Conservation (phyloP, 2,888 invertebrate species). For the Phanerotoma sp. region DNA sequence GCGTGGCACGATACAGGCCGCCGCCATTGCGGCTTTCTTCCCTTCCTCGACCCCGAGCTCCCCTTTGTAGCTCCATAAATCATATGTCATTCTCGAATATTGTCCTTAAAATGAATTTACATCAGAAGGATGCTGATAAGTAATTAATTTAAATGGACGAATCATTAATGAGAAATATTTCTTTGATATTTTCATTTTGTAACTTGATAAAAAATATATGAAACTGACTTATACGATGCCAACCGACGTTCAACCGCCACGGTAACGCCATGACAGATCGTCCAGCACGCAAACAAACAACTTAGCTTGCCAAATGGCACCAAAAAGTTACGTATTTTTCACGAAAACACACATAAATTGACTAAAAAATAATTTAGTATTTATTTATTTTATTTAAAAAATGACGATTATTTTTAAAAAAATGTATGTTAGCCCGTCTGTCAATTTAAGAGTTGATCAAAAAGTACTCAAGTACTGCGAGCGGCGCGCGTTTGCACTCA, state of each 20-base stretch:
- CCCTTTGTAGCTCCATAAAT: conserved; percentile 24
- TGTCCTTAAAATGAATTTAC: background rate
- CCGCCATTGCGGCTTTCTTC: conserved; percentile 45
- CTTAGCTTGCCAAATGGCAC: conserved; percentile 39
- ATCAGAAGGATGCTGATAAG: background rate
- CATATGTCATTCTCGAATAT: conserved; percentile 17
- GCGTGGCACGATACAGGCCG: conserved; percentile 51
- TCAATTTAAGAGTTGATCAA: conserved; percentile 9
- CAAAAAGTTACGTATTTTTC: background rate
- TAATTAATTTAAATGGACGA: background rate
- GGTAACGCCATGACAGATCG: conserved; percentile 54
- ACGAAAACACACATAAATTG: background rate
- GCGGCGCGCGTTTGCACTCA: conserved; percentile 10
- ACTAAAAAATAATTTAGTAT: background rate
- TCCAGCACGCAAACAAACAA: conserved; percentile 49
- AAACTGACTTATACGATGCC: background rate
- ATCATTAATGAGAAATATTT: background rate
- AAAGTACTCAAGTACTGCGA: conserved; percentile 8
- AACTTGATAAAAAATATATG: background rate
- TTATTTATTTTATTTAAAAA: background rate
- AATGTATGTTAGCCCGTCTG: background rate
- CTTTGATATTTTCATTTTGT: background rate
- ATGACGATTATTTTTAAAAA: background rate
- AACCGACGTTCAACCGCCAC: conserved; percentile 15
- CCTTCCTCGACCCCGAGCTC: conserved; percentile 14